Percentiles rank a stretch among this genome's conserved stretches.
These are phyloP conservation scores for Dasypus novemcinctus DNA, from an alignment of 2,113 vertebrate genomes.

Conservation along the genomic window DNA sequence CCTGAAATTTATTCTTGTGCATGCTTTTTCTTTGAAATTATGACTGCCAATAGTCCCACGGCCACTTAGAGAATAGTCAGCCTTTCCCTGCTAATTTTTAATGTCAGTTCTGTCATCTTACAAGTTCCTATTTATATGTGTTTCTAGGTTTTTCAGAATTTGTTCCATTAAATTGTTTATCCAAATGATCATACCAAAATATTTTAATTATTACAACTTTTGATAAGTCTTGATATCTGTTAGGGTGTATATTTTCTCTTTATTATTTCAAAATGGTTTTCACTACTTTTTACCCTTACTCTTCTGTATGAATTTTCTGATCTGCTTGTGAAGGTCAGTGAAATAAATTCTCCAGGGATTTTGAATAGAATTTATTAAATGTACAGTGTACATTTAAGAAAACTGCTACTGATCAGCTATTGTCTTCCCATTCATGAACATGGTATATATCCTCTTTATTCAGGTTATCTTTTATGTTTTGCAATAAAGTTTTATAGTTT, in stretches of 20 bases:
- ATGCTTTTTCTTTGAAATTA: slow-evolving; percentile 18
- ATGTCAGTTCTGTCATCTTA: neutral
- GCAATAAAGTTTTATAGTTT: neutral
- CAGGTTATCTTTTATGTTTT: neutral
- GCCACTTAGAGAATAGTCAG: neutral
- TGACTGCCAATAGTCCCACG: neutral
- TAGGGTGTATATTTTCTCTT: neutral
- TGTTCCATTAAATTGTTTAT: neutral
- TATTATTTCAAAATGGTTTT: neutral
- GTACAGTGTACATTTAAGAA: neutral
- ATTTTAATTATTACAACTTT: slow-evolving; percentile 4
- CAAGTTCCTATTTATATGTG: neutral
- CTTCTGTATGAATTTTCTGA: neutral
- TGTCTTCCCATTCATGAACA: neutral
- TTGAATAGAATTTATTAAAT: slow-evolving; percentile 37
- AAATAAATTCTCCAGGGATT: neutral
- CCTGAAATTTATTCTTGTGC: slow-evolving; percentile 34
- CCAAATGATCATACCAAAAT: neutral
- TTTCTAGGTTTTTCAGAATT: slow-evolving; percentile 24
- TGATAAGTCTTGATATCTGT: slow-evolving; percentile 7
- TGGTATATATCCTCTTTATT: neutral
- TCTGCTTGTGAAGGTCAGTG: neutral
- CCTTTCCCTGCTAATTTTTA: neutral
- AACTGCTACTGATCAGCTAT: neutral
- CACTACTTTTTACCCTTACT: neutral